These are phyloP conservation scores for Cerastoderma edule DNA, from an alignment of 2,888 invertebrate species.

Conservation along the genomic window DNA sequence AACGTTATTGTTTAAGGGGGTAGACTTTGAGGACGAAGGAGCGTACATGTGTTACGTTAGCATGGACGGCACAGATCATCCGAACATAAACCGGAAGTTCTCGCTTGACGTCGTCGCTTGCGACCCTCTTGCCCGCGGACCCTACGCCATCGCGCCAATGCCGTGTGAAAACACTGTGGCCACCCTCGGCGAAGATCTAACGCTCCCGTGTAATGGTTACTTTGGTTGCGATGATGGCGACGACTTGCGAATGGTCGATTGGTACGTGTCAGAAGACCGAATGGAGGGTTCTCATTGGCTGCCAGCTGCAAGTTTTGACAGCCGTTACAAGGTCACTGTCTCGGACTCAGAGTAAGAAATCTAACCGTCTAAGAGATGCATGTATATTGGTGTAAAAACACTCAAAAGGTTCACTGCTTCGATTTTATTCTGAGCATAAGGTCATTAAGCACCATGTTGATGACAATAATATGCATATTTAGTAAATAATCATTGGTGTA, in stretches of 20 bases:
- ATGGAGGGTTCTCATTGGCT: constrained; percentile 2
- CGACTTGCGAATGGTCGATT: constrained; percentile 31
- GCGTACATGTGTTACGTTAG: constrained; percentile 19
- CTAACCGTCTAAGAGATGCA: too few species aligned
- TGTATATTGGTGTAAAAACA: too few species aligned
- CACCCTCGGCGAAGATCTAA: constrained; percentile 19
- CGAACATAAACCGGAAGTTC: constrained; percentile 20
- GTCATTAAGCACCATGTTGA: too few species aligned
- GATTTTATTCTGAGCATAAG: too few species aligned
- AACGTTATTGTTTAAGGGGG: constrained; percentile 18
- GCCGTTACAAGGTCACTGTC: background rate
- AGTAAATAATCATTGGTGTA: too few species aligned
- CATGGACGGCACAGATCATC: background rate
- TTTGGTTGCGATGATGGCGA: constrained; percentile 42
- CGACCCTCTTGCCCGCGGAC: constrained; percentile 48
- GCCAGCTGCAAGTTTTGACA: constrained; percentile 10
- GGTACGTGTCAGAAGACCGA: constrained; percentile 39
- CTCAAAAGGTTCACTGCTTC: too few species aligned
- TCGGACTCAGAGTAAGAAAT: background rate
- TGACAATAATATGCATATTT: too few species aligned
- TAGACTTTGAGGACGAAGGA: constrained; percentile 17
- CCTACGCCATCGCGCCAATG: constrained; percentile 43
- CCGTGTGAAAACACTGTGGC: constrained; percentile 37
- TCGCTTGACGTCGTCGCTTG: constrained; percentile 29
- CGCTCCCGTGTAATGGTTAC: constrained; percentile 49